These are phyloP conservation scores for Monodelphis domestica DNA, from an alignment of 2,797 vertebrate species.

Conservation along the genomic window DNA sequence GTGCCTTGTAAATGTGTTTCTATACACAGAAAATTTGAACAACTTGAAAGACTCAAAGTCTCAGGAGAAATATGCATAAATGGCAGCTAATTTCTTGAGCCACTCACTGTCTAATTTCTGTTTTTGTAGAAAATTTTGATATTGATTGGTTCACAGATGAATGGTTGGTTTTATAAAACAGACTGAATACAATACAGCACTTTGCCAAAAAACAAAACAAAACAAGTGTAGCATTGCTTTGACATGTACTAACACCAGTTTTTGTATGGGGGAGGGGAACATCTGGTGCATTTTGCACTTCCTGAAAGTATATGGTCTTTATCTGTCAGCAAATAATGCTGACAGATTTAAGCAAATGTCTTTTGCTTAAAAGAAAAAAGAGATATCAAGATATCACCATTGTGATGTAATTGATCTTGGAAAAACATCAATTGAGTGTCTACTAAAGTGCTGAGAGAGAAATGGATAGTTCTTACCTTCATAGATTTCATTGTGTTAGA, in stretches of 20 bases:
- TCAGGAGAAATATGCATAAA: constrained; percentile 92
- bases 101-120: constrained; percentile 86
- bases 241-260: constrained; percentile 85
- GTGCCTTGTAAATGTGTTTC: constrained; percentile 81
- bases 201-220: constrained; percentile 99
- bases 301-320: constrained; percentile 78
- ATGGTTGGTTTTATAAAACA: constrained; percentile 79
- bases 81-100: constrained; percentile 89
- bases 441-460: background rate
- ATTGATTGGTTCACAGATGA: constrained; percentile 82
- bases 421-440: no score
- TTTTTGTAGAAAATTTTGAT: constrained; percentile 92
- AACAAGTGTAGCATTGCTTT: constrained; percentile 89
- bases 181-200: constrained; percentile 91
- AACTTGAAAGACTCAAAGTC: constrained; percentile 97
- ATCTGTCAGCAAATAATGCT: constrained; percentile 78
- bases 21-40: constrained; percentile 83
- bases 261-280: constrained; percentile 84
- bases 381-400: no score
- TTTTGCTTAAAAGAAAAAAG: no score
- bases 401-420: no score
- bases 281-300: constrained; percentile 78
- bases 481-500: background rate
- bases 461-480: background rate
- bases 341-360: no score